Evolutionary conservation across 1,140 invertebrate species (phyloP).

Genomic region (Stegodyphus mimosarum): DNA sequence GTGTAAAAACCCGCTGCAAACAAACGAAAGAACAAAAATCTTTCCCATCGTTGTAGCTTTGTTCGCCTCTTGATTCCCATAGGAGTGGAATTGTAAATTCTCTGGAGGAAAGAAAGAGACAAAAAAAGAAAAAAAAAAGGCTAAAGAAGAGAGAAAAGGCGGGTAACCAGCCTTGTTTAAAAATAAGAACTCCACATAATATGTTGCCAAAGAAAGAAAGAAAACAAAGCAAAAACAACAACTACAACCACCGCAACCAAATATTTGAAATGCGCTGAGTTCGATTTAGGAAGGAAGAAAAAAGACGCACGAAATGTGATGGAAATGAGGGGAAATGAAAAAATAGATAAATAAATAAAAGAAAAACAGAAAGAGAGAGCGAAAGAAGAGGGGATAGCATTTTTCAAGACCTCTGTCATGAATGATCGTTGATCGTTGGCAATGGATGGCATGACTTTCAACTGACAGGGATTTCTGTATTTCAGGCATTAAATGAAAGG

Average conservation of each 20-base stretch:
- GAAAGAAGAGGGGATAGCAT: not conserved
- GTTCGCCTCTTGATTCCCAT: not conserved
- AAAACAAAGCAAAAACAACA: not conserved
- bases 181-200: constrained; percentile 38
- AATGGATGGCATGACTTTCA: no score
- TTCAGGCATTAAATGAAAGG: no score
- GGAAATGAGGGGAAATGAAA: not conserved
- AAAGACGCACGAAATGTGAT: not conserved
- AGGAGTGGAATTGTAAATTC: not conserved
- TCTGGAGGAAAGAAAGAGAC: not conserved
- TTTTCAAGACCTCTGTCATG: not conserved
- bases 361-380: not conserved
- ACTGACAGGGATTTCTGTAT: no score
- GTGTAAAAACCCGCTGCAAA: no score
- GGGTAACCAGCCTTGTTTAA: constrained; percentile 18
- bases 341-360: constrained; percentile 1
- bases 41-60: no score
- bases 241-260: not conserved
- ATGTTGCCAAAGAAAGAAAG: constrained; percentile 10
- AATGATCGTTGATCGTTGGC: no score
- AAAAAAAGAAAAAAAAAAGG: not conserved
- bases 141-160: not conserved
- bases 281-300: constrained; percentile 13
- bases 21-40: no score
- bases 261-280: constrained; percentile 40